Conservation (phyloP, 2,888 invertebrate species). For the Biston betularia region DNA sequence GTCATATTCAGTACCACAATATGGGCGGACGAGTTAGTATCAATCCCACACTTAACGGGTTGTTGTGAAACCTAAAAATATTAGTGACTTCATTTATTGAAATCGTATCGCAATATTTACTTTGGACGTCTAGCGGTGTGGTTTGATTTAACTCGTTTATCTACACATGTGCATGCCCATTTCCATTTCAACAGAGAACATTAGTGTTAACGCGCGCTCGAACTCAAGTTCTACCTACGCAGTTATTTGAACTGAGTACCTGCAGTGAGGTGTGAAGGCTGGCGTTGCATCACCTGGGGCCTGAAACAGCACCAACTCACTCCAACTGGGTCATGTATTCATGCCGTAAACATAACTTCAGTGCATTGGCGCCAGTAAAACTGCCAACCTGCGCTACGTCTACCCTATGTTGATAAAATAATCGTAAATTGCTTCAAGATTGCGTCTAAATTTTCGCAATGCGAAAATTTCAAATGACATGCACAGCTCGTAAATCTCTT, state of each 20-base stretch:
- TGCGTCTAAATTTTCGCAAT: slow-evolving; percentile 42
- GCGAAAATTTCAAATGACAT: slow-evolving; percentile 32
- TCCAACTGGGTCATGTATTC: slow-evolving; percentile 80
- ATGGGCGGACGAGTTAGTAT: slow-evolving; percentile 72
- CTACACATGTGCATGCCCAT: slow-evolving; percentile 38
- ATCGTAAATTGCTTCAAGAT: slow-evolving; percentile 67
- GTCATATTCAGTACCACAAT: slow-evolving; percentile 46
- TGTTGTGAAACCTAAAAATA: slow-evolving; percentile 67
- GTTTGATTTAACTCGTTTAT: slow-evolving; percentile 42
- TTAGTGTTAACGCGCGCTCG: slow-evolving; percentile 49
- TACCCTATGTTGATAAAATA: slow-evolving; percentile 66
- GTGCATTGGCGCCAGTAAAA: slow-evolving; percentile 55
- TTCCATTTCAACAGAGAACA: slow-evolving; percentile 45
- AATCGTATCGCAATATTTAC: slow-evolving; percentile 51
- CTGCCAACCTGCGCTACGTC: slow-evolving; percentile 47
- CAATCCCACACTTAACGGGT: slow-evolving; percentile 64
- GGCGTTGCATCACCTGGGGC: slow-evolving; percentile 67
- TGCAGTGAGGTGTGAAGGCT: slow-evolving; percentile 55
- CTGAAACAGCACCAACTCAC: slow-evolving; percentile 69
- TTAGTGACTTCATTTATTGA: slow-evolving; percentile 65
- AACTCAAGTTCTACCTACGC: slow-evolving; percentile 49
- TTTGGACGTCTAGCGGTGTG: slow-evolving; percentile 46
- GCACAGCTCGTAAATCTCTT: slow-evolving; percentile 33
- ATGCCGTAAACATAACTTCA: slow-evolving; percentile 72
- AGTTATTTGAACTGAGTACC: slow-evolving; percentile 55